Evolutionary conservation across 2,888 invertebrate species (phyloP).

Genomic region (Erannis defoliaria): DNA sequence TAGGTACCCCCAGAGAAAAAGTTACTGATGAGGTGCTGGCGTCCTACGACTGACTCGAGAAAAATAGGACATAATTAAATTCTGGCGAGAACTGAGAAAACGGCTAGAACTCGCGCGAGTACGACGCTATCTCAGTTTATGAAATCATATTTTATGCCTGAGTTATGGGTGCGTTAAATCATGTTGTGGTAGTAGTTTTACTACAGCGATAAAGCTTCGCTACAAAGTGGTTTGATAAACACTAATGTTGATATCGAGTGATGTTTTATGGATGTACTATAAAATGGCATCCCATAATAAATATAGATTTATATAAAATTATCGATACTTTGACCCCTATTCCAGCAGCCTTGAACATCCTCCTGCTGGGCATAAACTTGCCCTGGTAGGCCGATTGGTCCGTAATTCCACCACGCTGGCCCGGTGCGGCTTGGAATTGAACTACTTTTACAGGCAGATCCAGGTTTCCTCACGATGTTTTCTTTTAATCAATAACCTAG

Average conservation of each 20-base stretch:
- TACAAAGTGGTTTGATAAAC: neutral
- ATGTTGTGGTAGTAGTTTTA: conserved; percentile 24
- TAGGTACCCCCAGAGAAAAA: neutral
- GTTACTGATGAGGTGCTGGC: neutral
- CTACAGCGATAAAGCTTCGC: neutral
- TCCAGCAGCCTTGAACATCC: no score
- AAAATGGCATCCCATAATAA: no score
- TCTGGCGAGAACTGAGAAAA: conserved; percentile 4
- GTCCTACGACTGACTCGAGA: conserved; percentile 7
- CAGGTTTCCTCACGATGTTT: no score
- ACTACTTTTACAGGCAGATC: no score
- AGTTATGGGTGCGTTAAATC: conserved; percentile 26
- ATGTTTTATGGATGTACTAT: neutral
- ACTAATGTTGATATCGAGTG: neutral
- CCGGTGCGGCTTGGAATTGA: no score
- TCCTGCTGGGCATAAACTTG: no score
- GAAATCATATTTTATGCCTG: conserved; percentile 30
- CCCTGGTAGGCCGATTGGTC: no score
- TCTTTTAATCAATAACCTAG: no score
- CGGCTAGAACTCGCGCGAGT: conserved; percentile 4
- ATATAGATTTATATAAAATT: no score
- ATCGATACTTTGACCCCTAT: no score
- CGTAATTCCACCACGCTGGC: no score
- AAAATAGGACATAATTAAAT: conserved; percentile 29
- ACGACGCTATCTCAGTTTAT: conserved; percentile 26